Percentiles rank a stretch among this genome's conserved stretches.
These are phyloP conservation scores for Dipodomys merriami DNA, from an alignment of 2,113 vertebrate genomes.

Conservation along the genomic window DNA sequence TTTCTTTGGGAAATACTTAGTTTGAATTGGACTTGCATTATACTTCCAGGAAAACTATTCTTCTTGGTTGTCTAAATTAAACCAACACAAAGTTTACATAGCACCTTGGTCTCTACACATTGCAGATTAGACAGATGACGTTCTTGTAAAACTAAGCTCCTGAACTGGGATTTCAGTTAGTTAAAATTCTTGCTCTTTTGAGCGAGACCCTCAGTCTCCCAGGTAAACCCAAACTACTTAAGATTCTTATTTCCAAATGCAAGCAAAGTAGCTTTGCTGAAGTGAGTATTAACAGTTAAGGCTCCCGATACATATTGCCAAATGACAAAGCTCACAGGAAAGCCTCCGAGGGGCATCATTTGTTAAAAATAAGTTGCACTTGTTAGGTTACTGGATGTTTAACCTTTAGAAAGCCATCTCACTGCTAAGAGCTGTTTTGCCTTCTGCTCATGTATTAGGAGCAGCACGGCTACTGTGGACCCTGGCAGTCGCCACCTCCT, in stretches of 20 bases:
- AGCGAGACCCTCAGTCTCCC: background rate
- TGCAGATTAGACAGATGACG: background rate
- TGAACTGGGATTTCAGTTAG: conserved; percentile 16
- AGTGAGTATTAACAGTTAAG: conserved; percentile 58
- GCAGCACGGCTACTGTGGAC: conserved; percentile 27
- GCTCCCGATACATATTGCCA: conserved; percentile 56
- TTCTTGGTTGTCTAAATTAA: conserved; percentile 16
- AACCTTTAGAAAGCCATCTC: conserved; percentile 29
- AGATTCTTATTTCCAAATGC: background rate
- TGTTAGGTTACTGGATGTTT: conserved; percentile 16
- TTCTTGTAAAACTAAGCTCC: background rate
- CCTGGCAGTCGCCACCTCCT: conserved; percentile 35
- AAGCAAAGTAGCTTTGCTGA: background rate
- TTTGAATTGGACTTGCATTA: conserved; percentile 28
- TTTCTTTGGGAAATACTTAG: conserved; percentile 24
- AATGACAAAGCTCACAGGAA: conserved; percentile 42
- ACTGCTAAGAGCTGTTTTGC: background rate
- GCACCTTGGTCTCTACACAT: conserved; percentile 10
- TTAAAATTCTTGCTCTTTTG: background rate
- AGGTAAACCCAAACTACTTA: background rate
- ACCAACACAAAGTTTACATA: background rate
- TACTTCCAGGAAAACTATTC: background rate
- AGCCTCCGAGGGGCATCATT: background rate
- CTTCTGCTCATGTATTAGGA: background rate
- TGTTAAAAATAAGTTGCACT: conserved; percentile 42